These are phyloP conservation scores for Scaptomyza pallida DNA, from an alignment of 1,140 invertebrate species.

Conservation along the genomic window DNA sequence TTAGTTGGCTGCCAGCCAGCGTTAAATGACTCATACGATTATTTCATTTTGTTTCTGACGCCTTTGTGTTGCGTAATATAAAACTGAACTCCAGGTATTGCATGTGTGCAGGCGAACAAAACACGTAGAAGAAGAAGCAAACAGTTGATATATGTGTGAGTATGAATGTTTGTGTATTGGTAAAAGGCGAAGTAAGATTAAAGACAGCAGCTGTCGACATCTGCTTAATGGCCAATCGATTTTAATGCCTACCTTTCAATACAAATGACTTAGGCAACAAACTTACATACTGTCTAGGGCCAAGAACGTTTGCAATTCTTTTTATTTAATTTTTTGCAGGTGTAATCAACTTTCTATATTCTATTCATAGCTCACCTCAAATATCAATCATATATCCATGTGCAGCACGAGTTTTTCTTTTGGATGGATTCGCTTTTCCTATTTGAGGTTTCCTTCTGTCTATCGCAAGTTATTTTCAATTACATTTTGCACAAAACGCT, in stretches of 20 bases:
- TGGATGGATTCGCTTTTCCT: slow-evolving; percentile 25
- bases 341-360: slow-evolving; percentile 8
- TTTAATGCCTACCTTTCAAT: not conserved
- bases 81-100: slow-evolving; percentile 29
- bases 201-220: not conserved
- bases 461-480: slow-evolving; percentile 60
- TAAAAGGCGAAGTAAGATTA: slow-evolving; percentile 20
- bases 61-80: slow-evolving; percentile 54
- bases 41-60: slow-evolving; percentile 34
- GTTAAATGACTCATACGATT: slow-evolving; percentile 73
- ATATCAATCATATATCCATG: slow-evolving; percentile 46
- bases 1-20: slow-evolving; percentile 54
- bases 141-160: not conserved
- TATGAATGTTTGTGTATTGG: slow-evolving; percentile 39
- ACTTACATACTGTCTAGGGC: not conserved
- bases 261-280: slow-evolving; percentile 6
- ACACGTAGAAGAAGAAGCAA: slow-evolving; percentile 13
- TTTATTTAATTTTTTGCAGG: too few relatives aligned
- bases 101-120: slow-evolving; percentile 15
- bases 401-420: slow-evolving; percentile 36
- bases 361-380: slow-evolving; percentile 47
- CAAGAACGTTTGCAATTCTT: not conserved
- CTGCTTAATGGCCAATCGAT: not conserved
- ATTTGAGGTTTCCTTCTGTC: slow-evolving; percentile 30
- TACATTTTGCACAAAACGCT: slow-evolving; percentile 57